phyloP scores from a whole-genome alignment of 2,797 vertebrate genomes.

The Onychomys leucogaster region DNA sequence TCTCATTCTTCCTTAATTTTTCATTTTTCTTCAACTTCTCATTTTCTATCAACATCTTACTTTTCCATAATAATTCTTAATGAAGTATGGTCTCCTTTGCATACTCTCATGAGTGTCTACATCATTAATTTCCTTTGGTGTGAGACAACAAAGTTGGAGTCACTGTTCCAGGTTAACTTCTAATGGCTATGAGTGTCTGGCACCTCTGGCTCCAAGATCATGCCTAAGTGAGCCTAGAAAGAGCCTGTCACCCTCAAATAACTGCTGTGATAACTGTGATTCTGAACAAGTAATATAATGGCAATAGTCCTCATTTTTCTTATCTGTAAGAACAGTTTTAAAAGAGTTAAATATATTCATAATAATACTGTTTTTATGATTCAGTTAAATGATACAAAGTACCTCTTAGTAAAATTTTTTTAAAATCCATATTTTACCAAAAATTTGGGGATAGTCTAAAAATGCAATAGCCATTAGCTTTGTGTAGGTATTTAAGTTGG shows the following conservation, averaged over 20 bases:
- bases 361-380: neutral
- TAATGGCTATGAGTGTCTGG: neutral
- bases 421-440: neutral
- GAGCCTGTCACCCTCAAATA: neutral
- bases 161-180: neutral
- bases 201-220: neutral
- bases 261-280: neutral
- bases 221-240: neutral
- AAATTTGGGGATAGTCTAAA: neutral
- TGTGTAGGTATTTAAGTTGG: neutral
- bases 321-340: conserved; percentile 15
- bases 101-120: neutral
- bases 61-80: neutral
- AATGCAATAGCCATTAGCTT: neutral
- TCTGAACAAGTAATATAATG: neutral
- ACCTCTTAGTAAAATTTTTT: neutral
- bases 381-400: conserved; percentile 24
- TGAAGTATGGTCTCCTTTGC: neutral
- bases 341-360: neutral
- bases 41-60: neutral
- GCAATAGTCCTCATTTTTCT: conserved; percentile 20
- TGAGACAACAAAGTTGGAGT: neutral
- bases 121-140: neutral
- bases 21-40: neutral
- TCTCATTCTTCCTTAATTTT: neutral